A percentile compares a stretch with the other conserved stretches of the same genome.
Evolutionary conservation across 2,888 invertebrate genomes (phyloP).

Genomic region (Cataglyphis altisquamis): DNA sequence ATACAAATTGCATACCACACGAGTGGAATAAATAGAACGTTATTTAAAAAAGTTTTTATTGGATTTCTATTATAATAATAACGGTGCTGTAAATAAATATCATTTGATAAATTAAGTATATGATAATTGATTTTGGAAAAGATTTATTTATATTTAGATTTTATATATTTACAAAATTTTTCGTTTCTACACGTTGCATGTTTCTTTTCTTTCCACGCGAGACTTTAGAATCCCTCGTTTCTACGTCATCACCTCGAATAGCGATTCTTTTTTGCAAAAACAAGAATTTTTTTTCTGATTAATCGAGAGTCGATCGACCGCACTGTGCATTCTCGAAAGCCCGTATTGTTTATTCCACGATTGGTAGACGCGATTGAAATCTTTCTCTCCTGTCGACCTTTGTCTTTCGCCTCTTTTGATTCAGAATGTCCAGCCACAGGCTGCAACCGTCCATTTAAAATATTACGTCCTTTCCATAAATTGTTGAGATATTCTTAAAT

Average conservation of each 20-base stretch:
- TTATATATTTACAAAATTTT: conserved; percentile 1
- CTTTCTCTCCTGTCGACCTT: conserved; percentile 74
- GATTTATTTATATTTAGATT: background rate
- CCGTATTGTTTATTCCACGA: conserved; percentile 79
- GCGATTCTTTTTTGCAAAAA: conserved; percentile 55
- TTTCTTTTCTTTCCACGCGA: conserved; percentile 44
- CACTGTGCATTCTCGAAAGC: conserved; percentile 77
- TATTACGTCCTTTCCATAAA: conserved; percentile 38
- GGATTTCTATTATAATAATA: conserved; percentile 2
- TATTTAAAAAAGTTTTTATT: conserved; percentile 32
- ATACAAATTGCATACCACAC: conserved; percentile 13
- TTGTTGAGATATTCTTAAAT: conserved; percentile 30
- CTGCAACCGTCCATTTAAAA: conserved; percentile 72
- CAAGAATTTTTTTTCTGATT: conserved; percentile 78
- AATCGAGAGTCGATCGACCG: conserved; percentile 82
- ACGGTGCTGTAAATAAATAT: conserved; percentile 24
- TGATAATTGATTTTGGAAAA: background rate
- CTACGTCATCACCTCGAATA: conserved; percentile 44
- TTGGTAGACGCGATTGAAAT: conserved; percentile 82
- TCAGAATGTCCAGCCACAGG: conserved; percentile 67
- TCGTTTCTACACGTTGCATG: background rate
- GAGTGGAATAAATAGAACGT: conserved; percentile 24
- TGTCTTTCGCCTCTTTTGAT: conserved; percentile 70
- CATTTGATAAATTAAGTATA: background rate
- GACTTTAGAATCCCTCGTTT: conserved; percentile 44